Conservation (phyloP, 2,113 vertebrate genomes). For the Embiotoca jacksoni region DNA sequence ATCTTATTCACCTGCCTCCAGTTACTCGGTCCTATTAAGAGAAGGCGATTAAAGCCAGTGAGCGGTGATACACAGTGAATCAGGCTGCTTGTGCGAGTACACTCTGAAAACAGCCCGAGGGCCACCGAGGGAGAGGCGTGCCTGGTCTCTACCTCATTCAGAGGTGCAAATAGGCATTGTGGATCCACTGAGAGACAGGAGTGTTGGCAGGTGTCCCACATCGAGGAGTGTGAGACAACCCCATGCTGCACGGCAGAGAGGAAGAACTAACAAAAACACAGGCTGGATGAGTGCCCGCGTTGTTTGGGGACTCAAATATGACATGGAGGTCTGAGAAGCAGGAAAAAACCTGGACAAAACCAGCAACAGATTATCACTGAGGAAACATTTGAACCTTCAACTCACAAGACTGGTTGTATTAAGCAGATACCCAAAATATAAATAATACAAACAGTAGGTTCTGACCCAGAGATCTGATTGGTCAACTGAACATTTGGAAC, state of each 20-base stretch:
- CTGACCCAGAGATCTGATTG: no score
- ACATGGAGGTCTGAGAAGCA: constrained; percentile 29
- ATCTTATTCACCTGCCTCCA: neutral
- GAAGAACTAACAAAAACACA: constrained; percentile 43
- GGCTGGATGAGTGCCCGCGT: neutral
- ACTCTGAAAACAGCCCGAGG: constrained; percentile 29
- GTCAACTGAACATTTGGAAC: no score
- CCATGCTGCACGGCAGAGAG: constrained; percentile 28
- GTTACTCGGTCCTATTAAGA: constrained; percentile 26
- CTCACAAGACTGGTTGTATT: neutral
- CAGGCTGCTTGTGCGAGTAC: constrained; percentile 18
- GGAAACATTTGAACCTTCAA: neutral
- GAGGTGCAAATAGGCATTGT: constrained; percentile 73
- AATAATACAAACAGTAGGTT: no score
- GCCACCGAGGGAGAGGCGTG: constrained; percentile 13
- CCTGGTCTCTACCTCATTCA: constrained; percentile 52
- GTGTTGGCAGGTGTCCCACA: constrained; percentile 66
- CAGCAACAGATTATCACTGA: neutral
- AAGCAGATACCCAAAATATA: neutral
- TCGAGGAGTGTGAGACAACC: constrained; percentile 46
- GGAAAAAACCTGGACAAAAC: constrained; percentile 4
- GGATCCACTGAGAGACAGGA: constrained; percentile 46
- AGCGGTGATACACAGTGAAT: constrained; percentile 25
- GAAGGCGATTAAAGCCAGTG: constrained; percentile 38
- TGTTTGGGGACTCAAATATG: constrained; percentile 35